A percentile compares a stretch with the other conserved stretches of the same genome.
Conservation (phyloP, 2,888 invertebrate species). For the Deroplatys truncata region DNA sequence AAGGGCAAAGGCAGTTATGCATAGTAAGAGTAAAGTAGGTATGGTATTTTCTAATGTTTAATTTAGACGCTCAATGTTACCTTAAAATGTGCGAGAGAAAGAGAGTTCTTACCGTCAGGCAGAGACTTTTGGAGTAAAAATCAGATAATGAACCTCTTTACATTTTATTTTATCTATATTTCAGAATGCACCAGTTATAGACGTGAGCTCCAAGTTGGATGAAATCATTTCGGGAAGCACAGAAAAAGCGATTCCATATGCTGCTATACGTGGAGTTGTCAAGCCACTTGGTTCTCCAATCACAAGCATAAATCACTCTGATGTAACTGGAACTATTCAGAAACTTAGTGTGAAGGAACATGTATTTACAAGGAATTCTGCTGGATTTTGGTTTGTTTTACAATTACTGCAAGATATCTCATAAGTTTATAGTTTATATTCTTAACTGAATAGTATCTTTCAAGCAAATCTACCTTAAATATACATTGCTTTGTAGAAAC, state of each 20-base stretch:
- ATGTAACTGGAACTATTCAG: conserved; percentile 74
- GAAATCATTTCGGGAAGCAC: conserved; percentile 58
- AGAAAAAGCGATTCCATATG: conserved; percentile 65
- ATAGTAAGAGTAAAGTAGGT: no score
- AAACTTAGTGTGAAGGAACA: conserved; percentile 77
- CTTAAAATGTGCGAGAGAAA: no score
- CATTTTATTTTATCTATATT: not conserved
- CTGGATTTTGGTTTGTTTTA: conserved; percentile 68
- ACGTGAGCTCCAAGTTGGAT: conserved; percentile 61
- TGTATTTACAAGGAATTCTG: conserved; percentile 73
- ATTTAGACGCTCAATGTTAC: no score
- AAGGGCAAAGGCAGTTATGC: no score
- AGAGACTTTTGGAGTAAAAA: no score
- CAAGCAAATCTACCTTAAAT: no score
- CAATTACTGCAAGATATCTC: not conserved
- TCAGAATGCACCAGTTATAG: conserved; percentile 65
- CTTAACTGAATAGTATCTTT: no score
- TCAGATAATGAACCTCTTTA: no score
- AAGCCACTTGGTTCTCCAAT: conserved; percentile 72
- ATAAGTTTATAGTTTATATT: not conserved
- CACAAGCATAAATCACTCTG: conserved; percentile 66
- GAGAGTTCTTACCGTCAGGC: no score
- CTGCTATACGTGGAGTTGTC: conserved; percentile 70
- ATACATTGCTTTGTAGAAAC: no score
- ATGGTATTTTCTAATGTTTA: no score